Conservation (phyloP, 2,888 invertebrate species). For the Mythimna vitellina region DNA sequence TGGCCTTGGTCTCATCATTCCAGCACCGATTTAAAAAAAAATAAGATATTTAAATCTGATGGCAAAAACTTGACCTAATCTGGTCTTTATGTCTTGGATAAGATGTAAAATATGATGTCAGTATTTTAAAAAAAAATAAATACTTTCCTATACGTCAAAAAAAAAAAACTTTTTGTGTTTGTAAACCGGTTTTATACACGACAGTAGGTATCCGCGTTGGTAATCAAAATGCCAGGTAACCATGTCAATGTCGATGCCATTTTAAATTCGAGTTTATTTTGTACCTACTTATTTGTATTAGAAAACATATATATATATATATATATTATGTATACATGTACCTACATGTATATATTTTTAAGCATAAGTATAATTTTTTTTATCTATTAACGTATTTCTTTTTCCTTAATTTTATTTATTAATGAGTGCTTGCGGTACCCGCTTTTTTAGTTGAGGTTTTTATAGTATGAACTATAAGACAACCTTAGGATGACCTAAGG, state of each 20-base stretch:
- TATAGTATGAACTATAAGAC: no score
- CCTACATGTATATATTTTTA: no score
- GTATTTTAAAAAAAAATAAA: neutral
- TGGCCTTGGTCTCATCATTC: neutral
- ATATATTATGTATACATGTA: no score
- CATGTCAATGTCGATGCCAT: neutral
- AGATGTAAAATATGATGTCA: neutral
- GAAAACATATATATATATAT: neutral
- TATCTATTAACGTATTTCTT: no score
- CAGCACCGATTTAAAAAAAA: no score
- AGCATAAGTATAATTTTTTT: no score
- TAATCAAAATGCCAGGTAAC: neutral
- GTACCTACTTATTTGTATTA: neutral
- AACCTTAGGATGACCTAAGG: no score
- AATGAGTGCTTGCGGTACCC: no score
- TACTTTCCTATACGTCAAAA: neutral
- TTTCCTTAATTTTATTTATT: no score
- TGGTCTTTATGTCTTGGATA: neutral
- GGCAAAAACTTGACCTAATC: neutral
- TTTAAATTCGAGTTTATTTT: neutral
- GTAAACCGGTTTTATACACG: neutral
- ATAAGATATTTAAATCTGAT: neutral
- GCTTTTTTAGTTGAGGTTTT: no score
- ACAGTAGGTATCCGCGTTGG: neutral
- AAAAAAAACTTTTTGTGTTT: neutral